Percentiles rank a stretch among this genome's conserved stretches.
Conservation (phyloP, 1,140 invertebrate species). For the Hermatobates lingyangjiaoensis region DNA sequence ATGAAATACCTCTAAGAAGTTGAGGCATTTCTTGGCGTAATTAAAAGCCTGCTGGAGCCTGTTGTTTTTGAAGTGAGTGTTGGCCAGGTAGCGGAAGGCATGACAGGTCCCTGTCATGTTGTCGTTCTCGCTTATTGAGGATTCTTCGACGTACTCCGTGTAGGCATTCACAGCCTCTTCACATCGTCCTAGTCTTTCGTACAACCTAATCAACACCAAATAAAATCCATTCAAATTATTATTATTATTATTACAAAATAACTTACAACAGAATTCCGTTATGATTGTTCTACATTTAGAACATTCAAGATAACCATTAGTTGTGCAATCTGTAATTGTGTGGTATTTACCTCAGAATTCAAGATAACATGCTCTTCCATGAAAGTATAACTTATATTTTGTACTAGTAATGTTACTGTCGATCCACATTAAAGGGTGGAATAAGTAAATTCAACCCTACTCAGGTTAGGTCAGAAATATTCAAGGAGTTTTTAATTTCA, state of each 20-base stretch:
- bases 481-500: no score
- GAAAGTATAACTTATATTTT: background rate
- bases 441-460: no score
- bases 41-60: slow-evolving; percentile 70
- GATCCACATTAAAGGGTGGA: no score
- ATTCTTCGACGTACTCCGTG: slow-evolving; percentile 68
- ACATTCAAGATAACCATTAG: background rate
- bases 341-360: background rate
- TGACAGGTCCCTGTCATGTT: slow-evolving; percentile 52
- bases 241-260: background rate
- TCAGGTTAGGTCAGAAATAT: no score
- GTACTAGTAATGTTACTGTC: no score
- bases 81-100: slow-evolving; percentile 77
- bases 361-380: background rate
- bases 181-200: slow-evolving; percentile 66
- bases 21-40: slow-evolving; percentile 84
- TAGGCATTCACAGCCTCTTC: slow-evolving; percentile 82
- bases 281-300: background rate
- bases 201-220: no score
- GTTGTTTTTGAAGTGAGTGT: slow-evolving; percentile 65
- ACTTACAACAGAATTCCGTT: background rate
- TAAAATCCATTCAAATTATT: no score
- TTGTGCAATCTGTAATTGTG: background rate
- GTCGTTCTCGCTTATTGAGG: slow-evolving; percentile 37
- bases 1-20: slow-evolving; percentile 45